Base-by-base conservation (phyloP, 2,888 invertebrate species). In the Scrobipalpa costella region DNA sequence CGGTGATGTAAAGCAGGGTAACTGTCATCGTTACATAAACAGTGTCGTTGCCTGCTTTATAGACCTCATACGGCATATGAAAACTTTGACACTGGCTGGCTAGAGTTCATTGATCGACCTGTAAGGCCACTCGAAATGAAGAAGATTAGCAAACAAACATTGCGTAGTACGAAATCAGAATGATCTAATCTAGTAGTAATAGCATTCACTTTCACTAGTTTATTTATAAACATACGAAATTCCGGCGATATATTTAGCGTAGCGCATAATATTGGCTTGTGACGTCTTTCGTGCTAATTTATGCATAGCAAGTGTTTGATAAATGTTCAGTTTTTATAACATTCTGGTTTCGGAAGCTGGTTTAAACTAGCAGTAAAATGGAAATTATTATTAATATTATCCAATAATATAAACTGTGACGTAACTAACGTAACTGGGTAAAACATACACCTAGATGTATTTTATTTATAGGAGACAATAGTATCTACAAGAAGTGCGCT, bases 211-310 rank as follows among this genome's bases (percentile, higher is more conserved):
- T 50, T 50, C 50, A 17, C 50, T 21, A 50, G 21, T 44, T 44
- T 44, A 21, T 50, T 50, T 50, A 11, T 50, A 50, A 50, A 50
- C 50, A 50, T 50, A 19, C 21, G 19, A 50, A 50, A 50, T 50
- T 21, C 17, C 50, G 44, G 11, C 19, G 21, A 19, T 17, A 11
- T 50, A 50, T 21, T 50, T 21, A 21, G 21, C 21, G 15, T 50
- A 50, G 50, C 21, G 50, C 5, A 21, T 50, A 50, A 50, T 50
- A 19, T 17, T 21, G 50, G 21, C 50, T 27, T 15, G 27, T 27
- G 27, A 55, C 55, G 34, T 27, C 27, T 11, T 34, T 1, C 15
- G 33, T 15, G 55, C 34, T 55, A 55, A 55, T 55, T 34, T 55
- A 55, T 55, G 55, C n/a, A 34, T 55, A 34, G n/a, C 55, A 33